Evolutionary conservation across 1,140 invertebrate genomes (phyloP), one percentile per base, ranked within the genome.

Genomic region (Daktulosphaira vitifoliae): DNA sequence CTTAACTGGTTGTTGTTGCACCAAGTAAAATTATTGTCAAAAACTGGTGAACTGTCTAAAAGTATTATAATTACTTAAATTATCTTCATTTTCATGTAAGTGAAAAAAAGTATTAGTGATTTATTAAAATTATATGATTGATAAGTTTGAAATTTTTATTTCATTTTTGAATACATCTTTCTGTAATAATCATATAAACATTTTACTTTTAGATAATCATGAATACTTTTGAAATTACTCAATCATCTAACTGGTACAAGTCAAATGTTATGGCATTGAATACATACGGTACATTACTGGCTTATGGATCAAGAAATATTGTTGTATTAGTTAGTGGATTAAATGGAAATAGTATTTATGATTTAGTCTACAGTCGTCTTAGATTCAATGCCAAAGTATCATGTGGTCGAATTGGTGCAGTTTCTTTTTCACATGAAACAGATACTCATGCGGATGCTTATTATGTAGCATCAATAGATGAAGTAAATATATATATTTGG

Each of bases 401-500:
- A 13, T 46, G 56, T 62, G 56, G 56, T 9, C 56, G 56, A 13
- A 62, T 62, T 33, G 42, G 56, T 3, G 56, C 56, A 18, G 16
- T 62, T 29, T 48, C 56, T 15, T 62, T 62, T 46, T 62, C 56
- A 7, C n/a, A 46, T 62, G 16, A 26, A 48, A 48, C 18, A 18
- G 56, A 62, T 48, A 20, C 5, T 13, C 16, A 48, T 20, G 42
- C 25, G 20, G 26, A 62, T 62, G 56, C 56, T 20, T 29, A 46
- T 20, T 62, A 62, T 48, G 26, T 62, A 37, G 56, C 42, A 18
- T 46, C 25, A 29, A 62, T 62, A 48, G 56, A 62, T 48, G 56
- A 62, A 62, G 25, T 62, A 44, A 62, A 62, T 48, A 62, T 62
- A 46, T 62, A 62, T 4, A 48, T 62, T 15, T 62, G 56, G 56